Conservation (phyloP, 2,888 invertebrate species). For the Chorisops tibialis region DNA sequence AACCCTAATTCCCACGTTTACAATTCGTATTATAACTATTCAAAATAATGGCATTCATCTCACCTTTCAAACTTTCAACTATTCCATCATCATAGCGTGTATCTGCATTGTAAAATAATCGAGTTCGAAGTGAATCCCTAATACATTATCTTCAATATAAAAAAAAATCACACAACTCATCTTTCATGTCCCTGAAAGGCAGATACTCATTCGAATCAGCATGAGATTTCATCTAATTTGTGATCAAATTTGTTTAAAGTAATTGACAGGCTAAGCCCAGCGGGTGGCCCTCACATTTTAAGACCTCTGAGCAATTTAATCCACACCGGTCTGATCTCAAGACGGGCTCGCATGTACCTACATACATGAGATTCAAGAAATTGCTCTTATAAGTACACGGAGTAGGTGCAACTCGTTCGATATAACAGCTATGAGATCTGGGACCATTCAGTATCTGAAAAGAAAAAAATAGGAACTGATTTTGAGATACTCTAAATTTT, state of each 20-base stretch:
- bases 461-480: neutral
- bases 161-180: conserved; percentile 28
- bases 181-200: conserved; percentile 30
- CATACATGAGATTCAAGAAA: neutral
- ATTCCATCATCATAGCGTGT: neutral
- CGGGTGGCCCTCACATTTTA: conserved; percentile 36
- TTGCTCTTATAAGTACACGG: neutral
- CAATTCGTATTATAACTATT: neutral
- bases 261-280: conserved; percentile 40
- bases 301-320: conserved; percentile 32
- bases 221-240: conserved; percentile 43
- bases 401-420: neutral
- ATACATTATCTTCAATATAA: conserved; percentile 16
- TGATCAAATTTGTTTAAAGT: conserved; percentile 43
- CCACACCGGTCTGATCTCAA: conserved; percentile 33
- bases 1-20: too few relatives aligned
- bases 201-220: conserved; percentile 35
- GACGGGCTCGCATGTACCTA: conserved; percentile 5
- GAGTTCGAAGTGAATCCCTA: conserved; percentile 12
- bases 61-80: conserved; percentile 23
- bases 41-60: conserved; percentile 12
- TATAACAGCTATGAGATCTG: too few relatives aligned
- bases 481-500: neutral
- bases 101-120: conserved; percentile 9
- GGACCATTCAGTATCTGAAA: neutral